phyloP scores from a whole-genome alignment of 2,797 vertebrate genomes.

The Anabacerthia variegaticeps region DNA sequence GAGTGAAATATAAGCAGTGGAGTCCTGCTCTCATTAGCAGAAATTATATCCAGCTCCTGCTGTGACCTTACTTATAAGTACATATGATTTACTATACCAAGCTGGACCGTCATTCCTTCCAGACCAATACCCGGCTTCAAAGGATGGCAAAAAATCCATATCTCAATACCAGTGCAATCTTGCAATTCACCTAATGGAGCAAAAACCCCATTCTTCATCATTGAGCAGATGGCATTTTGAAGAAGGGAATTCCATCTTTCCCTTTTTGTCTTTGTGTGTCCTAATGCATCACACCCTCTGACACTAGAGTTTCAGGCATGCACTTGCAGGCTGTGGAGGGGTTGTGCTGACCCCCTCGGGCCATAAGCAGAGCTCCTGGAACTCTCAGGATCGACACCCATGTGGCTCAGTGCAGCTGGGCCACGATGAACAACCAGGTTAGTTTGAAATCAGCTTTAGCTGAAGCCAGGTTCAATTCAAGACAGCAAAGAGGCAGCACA shows the following conservation, averaged over 20 bases:
- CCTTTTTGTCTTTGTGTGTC: background rate
- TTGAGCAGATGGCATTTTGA: background rate
- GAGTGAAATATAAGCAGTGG: constrained; percentile 11
- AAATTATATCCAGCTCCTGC: background rate
- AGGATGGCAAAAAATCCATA: background rate
- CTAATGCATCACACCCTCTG: background rate
- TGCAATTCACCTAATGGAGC: background rate
- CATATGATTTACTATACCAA: background rate
- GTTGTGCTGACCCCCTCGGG: background rate
- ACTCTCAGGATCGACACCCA: background rate
- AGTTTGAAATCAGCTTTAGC: background rate
- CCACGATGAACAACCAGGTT: background rate
- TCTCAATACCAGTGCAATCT: background rate
- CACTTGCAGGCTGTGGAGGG: background rate
- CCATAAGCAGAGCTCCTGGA: background rate
- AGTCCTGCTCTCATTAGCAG: constrained; percentile 31
- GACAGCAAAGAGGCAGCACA: background rate
- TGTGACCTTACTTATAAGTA: constrained; percentile 20
- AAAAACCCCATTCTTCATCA: background rate
- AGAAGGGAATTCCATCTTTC: background rate
- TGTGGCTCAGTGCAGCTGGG: background rate
- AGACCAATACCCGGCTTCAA: background rate
- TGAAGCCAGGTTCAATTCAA: background rate
- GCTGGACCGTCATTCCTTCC: background rate
- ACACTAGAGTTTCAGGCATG: background rate